Evolutionary conservation across 2,113 vertebrate species (phyloP), one percentile per base, ranked within the genome.

Genomic region (Seriola rivoliana): DNA sequence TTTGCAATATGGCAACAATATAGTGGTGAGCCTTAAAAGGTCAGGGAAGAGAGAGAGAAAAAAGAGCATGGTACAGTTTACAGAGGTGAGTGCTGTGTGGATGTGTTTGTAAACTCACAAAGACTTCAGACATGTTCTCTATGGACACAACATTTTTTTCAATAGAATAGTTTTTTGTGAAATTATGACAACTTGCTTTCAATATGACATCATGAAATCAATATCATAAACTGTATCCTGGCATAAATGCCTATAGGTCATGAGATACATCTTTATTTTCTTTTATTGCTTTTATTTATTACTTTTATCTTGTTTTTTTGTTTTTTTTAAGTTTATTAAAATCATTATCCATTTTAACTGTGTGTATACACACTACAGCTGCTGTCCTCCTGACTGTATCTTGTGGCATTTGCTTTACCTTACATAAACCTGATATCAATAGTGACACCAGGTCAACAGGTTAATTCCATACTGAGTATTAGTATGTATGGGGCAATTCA

Each of bases 1-100:
- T 94, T 94, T 93, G 86, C 85, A 88, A 88, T 80, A 82, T 89
- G 88, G 89, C 91, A 93, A 85, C 85, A 84, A 88, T 86, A 82
- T 86, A 87, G 85, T 83, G 81, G 64, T 80, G 84, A 78, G 78
- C 85, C 78, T 89, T 67, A 63, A 95, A 94, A 93, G 93, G 94
- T 94, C 91, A 93, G 9, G 63, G 80, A 86, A 92, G 90, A 91
- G 87, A 85, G 69, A 59, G 80, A 73, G 78, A 59, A 76, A 67
- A 70, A 50, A 78, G 82, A 81, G 68, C n/a, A 62, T 46, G 21
- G 60, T 25, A 29, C 32, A 72, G 70, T 82, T 58, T 67, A 72
- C 46, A 57, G 75, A 79, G 67, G 60, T 78, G 75, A 78, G 52
- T 68, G 40, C 55, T 58, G 60, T 59, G 57, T 54, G 70, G 57